A percentile compares a stretch with the other conserved stretches of the same genome.
Conservation (phyloP, 2,797 vertebrate genomes). For the Acanthornis magna region DNA sequence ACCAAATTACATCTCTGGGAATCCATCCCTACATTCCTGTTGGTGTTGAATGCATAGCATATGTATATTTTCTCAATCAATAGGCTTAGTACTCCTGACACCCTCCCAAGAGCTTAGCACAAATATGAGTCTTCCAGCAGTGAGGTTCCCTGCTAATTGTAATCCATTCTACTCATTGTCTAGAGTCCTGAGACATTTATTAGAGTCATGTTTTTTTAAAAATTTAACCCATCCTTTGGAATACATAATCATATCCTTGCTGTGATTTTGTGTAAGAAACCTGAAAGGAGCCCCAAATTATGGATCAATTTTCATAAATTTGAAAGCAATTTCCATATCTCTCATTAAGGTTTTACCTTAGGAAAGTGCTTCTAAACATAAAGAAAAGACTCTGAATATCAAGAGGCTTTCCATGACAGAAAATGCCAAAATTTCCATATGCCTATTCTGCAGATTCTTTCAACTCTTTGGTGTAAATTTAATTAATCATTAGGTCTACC, state of each 20-base stretch:
- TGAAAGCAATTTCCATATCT: background rate
- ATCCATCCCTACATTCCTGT: background rate
- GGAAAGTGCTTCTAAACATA: background rate
- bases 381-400: background rate
- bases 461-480: background rate
- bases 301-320: background rate
- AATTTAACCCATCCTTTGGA: background rate
- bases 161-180: background rate
- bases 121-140: background rate
- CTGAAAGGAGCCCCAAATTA: background rate
- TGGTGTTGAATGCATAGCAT: background rate
- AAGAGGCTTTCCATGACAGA: background rate
- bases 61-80: background rate
- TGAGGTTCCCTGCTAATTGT: background rate
- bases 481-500: background rate
- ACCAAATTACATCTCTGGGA: background rate
- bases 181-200: background rate
- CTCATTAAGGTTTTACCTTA: background rate
- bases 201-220: background rate
- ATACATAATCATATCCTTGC: background rate
- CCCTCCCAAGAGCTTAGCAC: background rate
- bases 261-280: background rate
- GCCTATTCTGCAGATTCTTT: background rate
- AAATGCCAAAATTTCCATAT: background rate
- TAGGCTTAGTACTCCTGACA: background rate